phyloP scores from a whole-genome alignment of 2,888 invertebrate genomes.

The Dyspetes luteomarginatus region DNA sequence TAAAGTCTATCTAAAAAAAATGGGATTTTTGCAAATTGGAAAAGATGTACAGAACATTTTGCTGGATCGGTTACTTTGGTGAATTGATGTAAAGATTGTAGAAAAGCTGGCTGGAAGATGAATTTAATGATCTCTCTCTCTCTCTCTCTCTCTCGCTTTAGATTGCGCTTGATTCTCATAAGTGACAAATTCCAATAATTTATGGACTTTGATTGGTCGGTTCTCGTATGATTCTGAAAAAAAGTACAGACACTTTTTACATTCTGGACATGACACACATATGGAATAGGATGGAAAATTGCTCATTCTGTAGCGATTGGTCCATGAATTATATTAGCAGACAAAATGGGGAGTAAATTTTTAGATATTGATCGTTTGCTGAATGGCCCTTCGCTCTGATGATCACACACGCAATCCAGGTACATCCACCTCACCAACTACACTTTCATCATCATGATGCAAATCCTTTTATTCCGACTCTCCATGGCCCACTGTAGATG shows the following conservation, averaged over 20 bases:
- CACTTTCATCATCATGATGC: conserved; percentile 50
- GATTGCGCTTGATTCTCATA: too few relatives aligned
- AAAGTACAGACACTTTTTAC: not conserved
- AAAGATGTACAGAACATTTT: not conserved
- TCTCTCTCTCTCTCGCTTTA: too few relatives aligned
- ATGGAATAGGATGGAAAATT: not conserved
- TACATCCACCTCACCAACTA: not conserved
- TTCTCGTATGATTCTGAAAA: not conserved
- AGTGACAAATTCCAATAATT: too few relatives aligned
- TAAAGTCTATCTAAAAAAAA: not conserved
- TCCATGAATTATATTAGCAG: not conserved
- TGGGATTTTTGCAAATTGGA: not conserved
- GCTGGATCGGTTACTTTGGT: not conserved
- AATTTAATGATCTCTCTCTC: not conserved
- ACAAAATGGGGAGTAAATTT: not conserved
- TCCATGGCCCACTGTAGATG: not conserved
- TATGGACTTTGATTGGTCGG: too few relatives aligned
- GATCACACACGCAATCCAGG: not conserved
- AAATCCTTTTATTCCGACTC: conserved; percentile 45
- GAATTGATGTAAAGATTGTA: not conserved
- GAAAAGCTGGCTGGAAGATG: not conserved
- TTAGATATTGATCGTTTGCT: not conserved
- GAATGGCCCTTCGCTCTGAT: not conserved
- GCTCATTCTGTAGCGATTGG: not conserved
- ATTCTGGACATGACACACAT: not conserved